A percentile compares a stretch with the other conserved stretches of the same genome.
These are phyloP conservation scores for Fabriciana adippe DNA, from an alignment of 2,888 invertebrate genomes.

Conservation along the genomic window DNA sequence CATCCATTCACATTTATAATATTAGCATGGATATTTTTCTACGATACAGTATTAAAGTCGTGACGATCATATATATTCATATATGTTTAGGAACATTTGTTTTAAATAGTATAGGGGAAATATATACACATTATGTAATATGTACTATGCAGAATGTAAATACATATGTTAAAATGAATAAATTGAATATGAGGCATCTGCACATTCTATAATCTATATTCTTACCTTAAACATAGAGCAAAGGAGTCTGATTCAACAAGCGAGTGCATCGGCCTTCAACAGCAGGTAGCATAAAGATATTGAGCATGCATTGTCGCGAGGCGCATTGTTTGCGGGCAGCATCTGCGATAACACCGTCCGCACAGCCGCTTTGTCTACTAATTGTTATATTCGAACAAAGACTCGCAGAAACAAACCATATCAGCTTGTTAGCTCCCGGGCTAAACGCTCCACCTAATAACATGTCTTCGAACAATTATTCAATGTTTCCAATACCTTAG, in stretches of 20 bases:
- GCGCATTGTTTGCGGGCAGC: constrained; percentile 62
- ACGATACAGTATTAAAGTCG: too few species aligned
- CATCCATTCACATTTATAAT: too few species aligned
- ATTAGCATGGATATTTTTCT: too few species aligned
- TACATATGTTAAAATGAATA: too few species aligned
- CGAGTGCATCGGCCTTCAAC: constrained; percentile 73
- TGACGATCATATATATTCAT: too few species aligned
- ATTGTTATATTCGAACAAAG: constrained; percentile 78
- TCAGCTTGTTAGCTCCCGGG: constrained; percentile 65
- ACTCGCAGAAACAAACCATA: constrained; percentile 71
- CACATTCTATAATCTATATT: constrained; percentile 38
- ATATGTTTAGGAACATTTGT: too few species aligned
- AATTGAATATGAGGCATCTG: not conserved
- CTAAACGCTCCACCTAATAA: constrained; percentile 76
- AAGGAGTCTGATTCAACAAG: constrained; percentile 64
- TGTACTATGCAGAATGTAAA: too few species aligned
- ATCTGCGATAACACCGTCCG: constrained; percentile 62
- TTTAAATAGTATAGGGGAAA: too few species aligned
- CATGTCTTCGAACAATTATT: constrained; percentile 78
- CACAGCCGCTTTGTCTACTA: constrained; percentile 67
- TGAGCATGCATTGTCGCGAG: constrained; percentile 71
- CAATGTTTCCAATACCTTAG: constrained; percentile 70
- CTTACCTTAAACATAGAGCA: constrained; percentile 50
- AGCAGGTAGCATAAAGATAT: constrained; percentile 73
- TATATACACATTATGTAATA: too few species aligned